Evolutionary conservation across 1,140 invertebrate species (phyloP).

Genomic region (Aphelenchoides fujianensis): DNA sequence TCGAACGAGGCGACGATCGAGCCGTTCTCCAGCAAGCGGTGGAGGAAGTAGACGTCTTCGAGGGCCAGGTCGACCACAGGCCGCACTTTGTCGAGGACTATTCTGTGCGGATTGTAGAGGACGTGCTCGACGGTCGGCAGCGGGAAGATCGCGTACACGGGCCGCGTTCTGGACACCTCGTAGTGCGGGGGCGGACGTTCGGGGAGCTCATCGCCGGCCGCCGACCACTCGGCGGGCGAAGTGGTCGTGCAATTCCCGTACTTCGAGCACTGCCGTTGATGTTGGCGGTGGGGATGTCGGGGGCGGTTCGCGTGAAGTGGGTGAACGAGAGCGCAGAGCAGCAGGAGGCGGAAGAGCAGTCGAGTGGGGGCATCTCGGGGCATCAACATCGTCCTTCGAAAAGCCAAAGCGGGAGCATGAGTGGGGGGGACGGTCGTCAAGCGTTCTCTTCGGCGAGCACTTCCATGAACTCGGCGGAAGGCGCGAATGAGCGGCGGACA

Average conservation of each 20-base stretch:
- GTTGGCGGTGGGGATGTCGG: not conserved
- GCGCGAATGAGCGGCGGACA: no score
- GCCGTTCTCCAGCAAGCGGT: constrained; percentile 43
- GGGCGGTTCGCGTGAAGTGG: not conserved
- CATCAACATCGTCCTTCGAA: no score
- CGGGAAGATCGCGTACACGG: constrained; percentile 59
- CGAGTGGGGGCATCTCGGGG: not conserved
- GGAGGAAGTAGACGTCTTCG: constrained; percentile 22
- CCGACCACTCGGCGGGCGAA: not conserved
- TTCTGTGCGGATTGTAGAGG: constrained; percentile 51
- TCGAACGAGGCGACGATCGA: constrained; percentile 47
- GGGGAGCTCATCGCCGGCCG: no score
- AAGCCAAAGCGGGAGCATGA: not conserved
- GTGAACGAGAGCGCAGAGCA: not conserved
- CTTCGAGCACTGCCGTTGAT: constrained; percentile 2
- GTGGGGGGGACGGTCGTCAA: no score
- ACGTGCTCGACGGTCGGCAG: constrained; percentile 40
- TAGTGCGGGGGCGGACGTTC: not conserved
- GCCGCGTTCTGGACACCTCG: constrained; percentile 31
- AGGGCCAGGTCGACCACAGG: constrained; percentile 55
- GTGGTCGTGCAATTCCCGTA: constrained; percentile 2
- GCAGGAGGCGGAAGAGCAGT: not conserved
- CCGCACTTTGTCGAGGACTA: constrained; percentile 46
- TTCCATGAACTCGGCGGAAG: no score
- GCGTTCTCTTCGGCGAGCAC: no score